Evolutionary conservation across 2,113 vertebrate genomes (phyloP).

Genomic region (Bubo scandiacus): DNA sequence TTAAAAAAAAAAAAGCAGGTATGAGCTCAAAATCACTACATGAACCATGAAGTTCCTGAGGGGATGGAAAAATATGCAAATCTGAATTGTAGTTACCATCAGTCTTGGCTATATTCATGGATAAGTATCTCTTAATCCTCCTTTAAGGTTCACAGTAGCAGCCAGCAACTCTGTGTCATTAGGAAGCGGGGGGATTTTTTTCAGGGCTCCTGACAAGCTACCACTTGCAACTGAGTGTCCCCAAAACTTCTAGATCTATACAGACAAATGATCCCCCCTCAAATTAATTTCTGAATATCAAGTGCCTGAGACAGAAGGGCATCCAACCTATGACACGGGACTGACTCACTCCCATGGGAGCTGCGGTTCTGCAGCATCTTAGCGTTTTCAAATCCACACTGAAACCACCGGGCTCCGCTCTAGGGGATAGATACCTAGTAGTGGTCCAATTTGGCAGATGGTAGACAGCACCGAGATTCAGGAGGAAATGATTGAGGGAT

Average conservation of each 20-base stretch:
- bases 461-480: background rate
- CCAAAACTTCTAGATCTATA: background rate
- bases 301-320: background rate
- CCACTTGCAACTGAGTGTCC: background rate
- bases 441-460: background rate
- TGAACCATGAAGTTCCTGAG: background rate
- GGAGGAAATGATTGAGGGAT: slow-evolving; percentile 57
- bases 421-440: background rate
- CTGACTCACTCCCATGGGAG: background rate
- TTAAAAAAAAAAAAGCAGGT: background rate
- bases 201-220: background rate
- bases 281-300: background rate
- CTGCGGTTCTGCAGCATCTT: background rate
- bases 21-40: background rate
- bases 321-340: background rate
- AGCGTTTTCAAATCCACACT: background rate
- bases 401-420: background rate
- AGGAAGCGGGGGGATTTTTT: background rate
- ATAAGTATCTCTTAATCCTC: background rate
- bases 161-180: background rate
- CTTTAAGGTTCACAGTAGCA: background rate
- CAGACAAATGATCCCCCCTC: background rate
- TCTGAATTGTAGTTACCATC: background rate
- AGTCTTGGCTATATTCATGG: background rate
- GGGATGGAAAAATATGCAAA: background rate